Base-by-base conservation (phyloP, 2,888 invertebrate genomes). In the Parapristionchus giblindavisi region DNA sequence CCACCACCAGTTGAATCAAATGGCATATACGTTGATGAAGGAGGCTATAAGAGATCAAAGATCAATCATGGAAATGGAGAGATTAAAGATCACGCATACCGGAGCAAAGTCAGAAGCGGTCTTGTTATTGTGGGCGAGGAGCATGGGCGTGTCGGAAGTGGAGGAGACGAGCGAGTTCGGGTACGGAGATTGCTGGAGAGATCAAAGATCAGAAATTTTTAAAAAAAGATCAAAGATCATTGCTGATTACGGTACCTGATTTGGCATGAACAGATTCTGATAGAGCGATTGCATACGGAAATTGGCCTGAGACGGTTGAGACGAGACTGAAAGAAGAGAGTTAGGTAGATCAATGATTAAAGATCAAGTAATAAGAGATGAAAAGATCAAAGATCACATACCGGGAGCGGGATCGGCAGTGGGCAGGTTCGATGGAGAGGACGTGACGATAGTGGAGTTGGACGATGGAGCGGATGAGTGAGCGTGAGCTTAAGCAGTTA, bases 201-300 rank as follows among this genome's bases (percentile, higher is more conserved):
- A 48, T 54, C 54, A 6, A 6, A 14, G 54, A n/a, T 54, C 8
- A 43, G 8, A 48, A 21, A 11, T 21, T 14, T 21, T 21, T 21
- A 48, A 48, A 14, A 48, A 21, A 21, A 48, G 48, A 11, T 14
- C 21, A 21, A 48, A 48, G 11, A 48, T 48, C 14, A 14, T 14
- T 21, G 56, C 21, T 56, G 56, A 8, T 8, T 21, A 24, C 21
- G 24, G 40, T 17, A 56, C 56, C 70, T 71, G 75, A 68, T 75
- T 78, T n/a, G 65, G 75, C 24, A 80, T 76, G 75, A 80, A 80
- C 32, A 79, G 61, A 40, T 80, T 80, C 36, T 76, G 77, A 61
- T 80, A 80, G 43, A 80, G 77, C 21, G 76, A 77, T 51, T 77
- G 75, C n/a, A 75, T 66, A 72, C 38, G 66, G 77, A 63, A 38